Evolutionary conservation across 2,797 vertebrate genomes (phyloP).

Genomic region (Acanthurus leucopareius): DNA sequence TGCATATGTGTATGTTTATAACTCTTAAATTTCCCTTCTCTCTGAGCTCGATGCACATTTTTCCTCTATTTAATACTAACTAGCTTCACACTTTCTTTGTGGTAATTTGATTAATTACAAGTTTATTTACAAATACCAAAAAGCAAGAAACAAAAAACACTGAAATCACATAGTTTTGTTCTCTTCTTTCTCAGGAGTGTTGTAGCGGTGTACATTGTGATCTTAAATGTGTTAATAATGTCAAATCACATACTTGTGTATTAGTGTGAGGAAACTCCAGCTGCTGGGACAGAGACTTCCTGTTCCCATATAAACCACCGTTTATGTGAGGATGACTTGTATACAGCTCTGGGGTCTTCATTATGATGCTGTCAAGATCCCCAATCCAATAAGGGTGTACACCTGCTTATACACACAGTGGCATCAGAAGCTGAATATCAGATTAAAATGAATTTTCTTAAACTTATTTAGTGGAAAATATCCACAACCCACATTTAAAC

Average conservation of each 20-base stretch:
- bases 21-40: too few relatives aligned
- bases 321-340: constrained; percentile 57
- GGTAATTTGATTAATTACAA: too few relatives aligned
- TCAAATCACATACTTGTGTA: constrained; percentile 74
- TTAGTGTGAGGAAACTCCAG: constrained; percentile 85
- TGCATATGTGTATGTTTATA: too few relatives aligned
- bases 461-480: too few relatives aligned
- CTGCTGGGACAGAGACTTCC: constrained; percentile 95
- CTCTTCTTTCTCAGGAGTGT: not conserved
- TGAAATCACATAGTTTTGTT: not conserved
- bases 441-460: not conserved
- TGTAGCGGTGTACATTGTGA: not conserved
- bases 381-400: constrained; percentile 88
- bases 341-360: constrained; percentile 74
- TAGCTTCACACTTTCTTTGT: too few relatives aligned
- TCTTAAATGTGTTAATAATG: not conserved
- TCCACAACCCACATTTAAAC: not conserved
- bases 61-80: too few relatives aligned
- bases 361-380: constrained; percentile 78
- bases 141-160: too few relatives aligned
- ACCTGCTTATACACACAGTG: constrained; percentile 75
- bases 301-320: constrained; percentile 84
- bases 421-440: constrained; percentile 1
- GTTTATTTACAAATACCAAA: too few relatives aligned
- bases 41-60: too few relatives aligned